Evolutionary conservation across 2,888 invertebrate species (phyloP), one percentile per base, ranked within the genome.

Genomic region (Morinoia aosen): DNA sequence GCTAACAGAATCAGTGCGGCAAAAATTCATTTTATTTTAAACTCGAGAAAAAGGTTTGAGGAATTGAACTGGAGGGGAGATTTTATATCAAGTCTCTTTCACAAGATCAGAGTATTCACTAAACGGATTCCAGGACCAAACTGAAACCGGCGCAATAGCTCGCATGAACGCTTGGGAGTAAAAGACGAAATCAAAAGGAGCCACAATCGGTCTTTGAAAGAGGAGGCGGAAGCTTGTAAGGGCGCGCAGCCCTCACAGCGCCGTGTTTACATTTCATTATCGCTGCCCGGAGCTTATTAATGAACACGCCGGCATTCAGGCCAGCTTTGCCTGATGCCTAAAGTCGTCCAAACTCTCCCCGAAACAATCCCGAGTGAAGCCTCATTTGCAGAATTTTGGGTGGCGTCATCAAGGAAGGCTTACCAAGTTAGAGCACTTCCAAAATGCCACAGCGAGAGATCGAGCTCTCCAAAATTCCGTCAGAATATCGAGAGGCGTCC

Each of bases 241-340:
- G 76, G 76, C 76, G 16, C 76, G 90, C 39, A 7, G 90, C 90
- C 90, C 48, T 88, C 90, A 90, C 25, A 93, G 40, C 57, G 14
- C 11, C 33, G 58, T 93, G 93, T 93, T 93, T 93, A 57, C 93
- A 93, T 93, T 93, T 93, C 93, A 93, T 93, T 93, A 93, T 48
- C 48, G 93, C 93, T 57, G 33, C 57, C 57, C 33, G n/a, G 93
- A 90, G 93, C 93, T 93, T 93, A 93, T 93, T 93, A 93, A 93
- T 93, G 93, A 93, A 57, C 57, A 48, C 40, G 58, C 39, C 33
- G 33, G 57, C 33, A 93, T 56, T 33, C 33, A 93, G 58, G 93
- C 58, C 48, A 93, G 93, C 93, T 48, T 48, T 48, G 57, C 48
- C 56, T 40, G 5, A 14, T 16, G 90, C 90, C 90, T 90, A 90